Base-by-base conservation (phyloP, 2,888 invertebrate genomes). In the Abscondita cerata region DNA sequence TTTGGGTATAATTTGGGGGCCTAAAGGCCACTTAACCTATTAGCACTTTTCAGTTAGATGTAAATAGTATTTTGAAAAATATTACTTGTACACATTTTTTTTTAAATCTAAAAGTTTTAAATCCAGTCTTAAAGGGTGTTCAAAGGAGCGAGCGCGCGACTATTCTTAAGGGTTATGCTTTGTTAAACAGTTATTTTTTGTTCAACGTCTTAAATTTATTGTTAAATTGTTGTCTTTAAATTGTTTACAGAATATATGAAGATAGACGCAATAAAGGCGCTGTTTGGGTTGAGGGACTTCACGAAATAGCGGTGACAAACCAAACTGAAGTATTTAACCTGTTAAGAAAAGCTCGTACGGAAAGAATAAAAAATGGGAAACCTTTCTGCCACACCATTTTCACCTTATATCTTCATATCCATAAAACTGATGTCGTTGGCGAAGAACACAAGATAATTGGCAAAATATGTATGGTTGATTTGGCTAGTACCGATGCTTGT, bases 401-500 rank as follows among this genome's bases (percentile, higher is more conserved):
- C 82, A 93, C 96, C 0, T 92, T 98, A 59, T 92, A 94, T 0
- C 91, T 98, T 0, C 93, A 96, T 79, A 95, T 94, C 73, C 94
- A 93, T 67, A 96, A 98, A 77, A 92, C 89, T 75, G 91, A 90
- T 9, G 84, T 90, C 0, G 93, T 94, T 15, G 96, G 96, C 1
- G 96, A 96, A 76, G 96, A 96, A 76, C 84, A 96, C 65, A 82
- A 98, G 9, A 96, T 96, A 82, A 94, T 92, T 48, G 98, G 98
- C 0, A 99, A 98, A 78, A 84, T 99, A 12, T 95, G 98, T 83
- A 83, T 99, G 67, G 98, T 98, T 0, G 99, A 99, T 83, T 83
- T 99, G 73, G 98, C 98, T 0, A 98, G 98, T 0, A 96, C 95
- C 57, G 98, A 99, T 82, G 97, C 96, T 81, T 94, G 98, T 69